phyloP scores from a whole-genome alignment of 2,113 vertebrate genomes.

The Mormyrus iriodes region DNA sequence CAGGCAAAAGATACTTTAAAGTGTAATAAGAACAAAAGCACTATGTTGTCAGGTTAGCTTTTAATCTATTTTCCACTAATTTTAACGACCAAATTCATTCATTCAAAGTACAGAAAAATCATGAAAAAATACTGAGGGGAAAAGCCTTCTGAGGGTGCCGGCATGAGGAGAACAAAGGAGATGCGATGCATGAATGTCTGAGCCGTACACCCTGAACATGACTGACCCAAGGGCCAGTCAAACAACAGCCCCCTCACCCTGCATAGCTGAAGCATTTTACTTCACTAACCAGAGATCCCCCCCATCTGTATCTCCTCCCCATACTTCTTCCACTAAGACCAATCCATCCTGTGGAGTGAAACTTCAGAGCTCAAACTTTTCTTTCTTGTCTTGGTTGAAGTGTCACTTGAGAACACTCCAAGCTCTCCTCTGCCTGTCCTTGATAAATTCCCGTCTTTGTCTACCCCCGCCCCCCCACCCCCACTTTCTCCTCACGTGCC shows the following conservation, averaged over 20 bases:
- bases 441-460: conserved; percentile 46
- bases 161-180: conserved; percentile 47
- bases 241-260: conserved; percentile 31
- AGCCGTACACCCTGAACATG: conserved; percentile 42
- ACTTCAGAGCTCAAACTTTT: conserved; percentile 8
- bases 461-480: conserved; percentile 25
- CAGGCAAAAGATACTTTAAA: neutral
- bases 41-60: neutral
- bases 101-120: conserved; percentile 38
- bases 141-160: conserved; percentile 44
- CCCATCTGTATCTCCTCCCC: conserved; percentile 61
- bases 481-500: conserved; percentile 37
- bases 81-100: conserved; percentile 13
- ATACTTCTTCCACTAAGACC: conserved; percentile 68
- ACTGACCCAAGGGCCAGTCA: conserved; percentile 62
- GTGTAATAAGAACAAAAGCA: neutral
- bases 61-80: conserved; percentile 17
- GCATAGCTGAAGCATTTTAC: conserved; percentile 57
- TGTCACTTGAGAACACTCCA: conserved; percentile 54
- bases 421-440: conserved; percentile 47
- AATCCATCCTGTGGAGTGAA: conserved; percentile 61
- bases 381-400: conserved; percentile 44
- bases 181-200: conserved; percentile 53
- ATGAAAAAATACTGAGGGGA: conserved; percentile 31
- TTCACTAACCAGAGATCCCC: conserved; percentile 63